Conservation (phyloP, 2,888 invertebrate genomes). For the Dryadula phaetusa region DNA sequence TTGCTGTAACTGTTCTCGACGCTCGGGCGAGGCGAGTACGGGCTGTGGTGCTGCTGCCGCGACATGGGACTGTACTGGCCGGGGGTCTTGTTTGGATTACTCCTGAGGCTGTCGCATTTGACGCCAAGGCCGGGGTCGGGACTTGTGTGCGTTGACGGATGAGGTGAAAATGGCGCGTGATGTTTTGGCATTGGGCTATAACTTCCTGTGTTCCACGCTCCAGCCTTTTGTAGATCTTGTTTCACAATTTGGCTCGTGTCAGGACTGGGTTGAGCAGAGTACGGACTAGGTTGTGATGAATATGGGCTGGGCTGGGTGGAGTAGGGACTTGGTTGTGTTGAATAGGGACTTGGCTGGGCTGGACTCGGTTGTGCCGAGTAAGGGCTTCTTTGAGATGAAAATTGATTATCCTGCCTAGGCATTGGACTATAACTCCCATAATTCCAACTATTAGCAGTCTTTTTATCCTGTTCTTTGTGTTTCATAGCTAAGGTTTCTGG, state of each 20-base stretch:
- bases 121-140: constrained; percentile 72
- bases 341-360: constrained; percentile 79
- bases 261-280: constrained; percentile 78
- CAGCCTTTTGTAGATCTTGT: constrained; percentile 69
- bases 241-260: constrained; percentile 80
- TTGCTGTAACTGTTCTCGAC: constrained; percentile 67
- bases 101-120: constrained; percentile 65
- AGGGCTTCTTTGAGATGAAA: constrained; percentile 77
- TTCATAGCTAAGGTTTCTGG: constrained; percentile 69
- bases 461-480: constrained; percentile 63
- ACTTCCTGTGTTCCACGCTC: constrained; percentile 76
- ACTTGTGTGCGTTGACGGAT: constrained; percentile 74
- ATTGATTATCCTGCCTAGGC: constrained; percentile 75
- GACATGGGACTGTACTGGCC: constrained; percentile 79
- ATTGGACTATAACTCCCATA: constrained; percentile 78
- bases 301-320: constrained; percentile 80
- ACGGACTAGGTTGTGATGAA: constrained; percentile 76
- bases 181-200: constrained; percentile 80
- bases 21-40: constrained; percentile 76
- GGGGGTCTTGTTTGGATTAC: constrained; percentile 68
- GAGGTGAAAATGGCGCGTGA: constrained; percentile 76
- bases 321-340: constrained; percentile 76
- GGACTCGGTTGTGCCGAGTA: constrained; percentile 79
- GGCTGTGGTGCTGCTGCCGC: constrained; percentile 74
- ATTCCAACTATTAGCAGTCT: constrained; percentile 74